Percentiles rank a stretch among this genome's conserved stretches.
phyloP scores from a whole-genome alignment of 2,113 vertebrate genomes.

The Nycticryphes semicollaris region DNA sequence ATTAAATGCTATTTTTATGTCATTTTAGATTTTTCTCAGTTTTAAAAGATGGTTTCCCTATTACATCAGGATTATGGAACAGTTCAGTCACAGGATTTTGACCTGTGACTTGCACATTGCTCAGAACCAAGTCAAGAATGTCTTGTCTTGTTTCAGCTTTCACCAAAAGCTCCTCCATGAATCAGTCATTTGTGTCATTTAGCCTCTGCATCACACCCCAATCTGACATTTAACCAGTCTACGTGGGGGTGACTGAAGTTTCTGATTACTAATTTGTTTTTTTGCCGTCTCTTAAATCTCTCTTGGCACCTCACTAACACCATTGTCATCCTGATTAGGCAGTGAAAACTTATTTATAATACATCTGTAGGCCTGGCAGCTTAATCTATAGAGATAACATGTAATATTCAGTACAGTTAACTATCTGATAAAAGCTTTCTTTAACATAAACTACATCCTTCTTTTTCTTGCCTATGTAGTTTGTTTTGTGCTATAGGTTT shows the following conservation, averaged over 20 bases:
- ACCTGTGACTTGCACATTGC: background rate
- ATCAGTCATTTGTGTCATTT: slow-evolving; percentile 2
- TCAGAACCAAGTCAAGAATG: background rate
- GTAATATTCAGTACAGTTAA: background rate
- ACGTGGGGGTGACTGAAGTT: slow-evolving; percentile 15
- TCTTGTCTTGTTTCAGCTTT: slow-evolving; percentile 17
- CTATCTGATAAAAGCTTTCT: background rate
- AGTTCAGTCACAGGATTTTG: background rate
- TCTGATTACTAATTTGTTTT: slow-evolving; percentile 27
- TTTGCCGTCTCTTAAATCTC: slow-evolving; percentile 17
- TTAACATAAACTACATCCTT: background rate
- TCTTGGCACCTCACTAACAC: slow-evolving; percentile 9
- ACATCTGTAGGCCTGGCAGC: background rate
- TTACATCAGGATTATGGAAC: background rate
- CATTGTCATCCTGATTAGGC: background rate
- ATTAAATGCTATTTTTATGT: background rate
- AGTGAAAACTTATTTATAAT: background rate
- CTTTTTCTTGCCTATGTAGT: background rate
- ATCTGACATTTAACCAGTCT: slow-evolving; percentile 32
- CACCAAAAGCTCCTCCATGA: background rate
- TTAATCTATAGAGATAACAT: background rate
- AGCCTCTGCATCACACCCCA: slow-evolving; percentile 16
- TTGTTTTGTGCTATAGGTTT: background rate
- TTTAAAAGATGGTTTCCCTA: background rate
- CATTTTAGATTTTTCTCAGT: background rate